Evolutionary conservation across 2,888 invertebrate species (phyloP), one percentile per base, ranked within the genome.

Genomic region (Octonoba sinensis): DNA sequence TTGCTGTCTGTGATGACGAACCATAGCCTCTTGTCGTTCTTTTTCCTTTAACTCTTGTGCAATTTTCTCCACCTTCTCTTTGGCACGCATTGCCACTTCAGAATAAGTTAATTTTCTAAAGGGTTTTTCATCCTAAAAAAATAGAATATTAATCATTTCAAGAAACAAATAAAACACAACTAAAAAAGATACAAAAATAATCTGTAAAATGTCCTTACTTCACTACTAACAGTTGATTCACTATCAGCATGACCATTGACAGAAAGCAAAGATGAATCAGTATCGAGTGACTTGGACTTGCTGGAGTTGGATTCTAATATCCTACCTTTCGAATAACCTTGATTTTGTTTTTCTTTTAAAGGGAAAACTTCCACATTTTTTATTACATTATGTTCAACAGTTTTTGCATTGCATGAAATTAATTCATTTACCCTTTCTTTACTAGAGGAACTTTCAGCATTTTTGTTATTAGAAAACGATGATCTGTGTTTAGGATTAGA

Each of bases 101-200:
- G 82, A 82, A 83, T 84, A 84, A 56, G 84, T 84, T 69, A 84
- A 71, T 54, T 79, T 83, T 71, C 75, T 77, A 56, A 57, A 73
- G 24, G 72, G 83, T 47, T 77, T 83, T 67, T 83, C 83, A 73
- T 83, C 82, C 84, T 84, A 22, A 4, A 46, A 44, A 1, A 18
- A 15, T 54, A 18, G 16, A 18, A 36, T 27, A 36, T 11, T 2
- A 36, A 11, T 36, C 36, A 8, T 36, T 36, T 36, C 36, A 36
- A 36, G 11, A 1, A 27, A 27, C 6, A 27, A 27, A 27, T 27
- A 6, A 27, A 27, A 27, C 27, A 36, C 27, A 36, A 36, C 8
- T 36, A 3, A 36, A 27, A 36, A 36, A 11, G 11, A 36, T 6
- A 6, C 36, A 56, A 3, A 20, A 12, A 12, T 56, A 56, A 11